Conservation (phyloP, 2,888 invertebrate species). For the Entomobrya proxima region DNA sequence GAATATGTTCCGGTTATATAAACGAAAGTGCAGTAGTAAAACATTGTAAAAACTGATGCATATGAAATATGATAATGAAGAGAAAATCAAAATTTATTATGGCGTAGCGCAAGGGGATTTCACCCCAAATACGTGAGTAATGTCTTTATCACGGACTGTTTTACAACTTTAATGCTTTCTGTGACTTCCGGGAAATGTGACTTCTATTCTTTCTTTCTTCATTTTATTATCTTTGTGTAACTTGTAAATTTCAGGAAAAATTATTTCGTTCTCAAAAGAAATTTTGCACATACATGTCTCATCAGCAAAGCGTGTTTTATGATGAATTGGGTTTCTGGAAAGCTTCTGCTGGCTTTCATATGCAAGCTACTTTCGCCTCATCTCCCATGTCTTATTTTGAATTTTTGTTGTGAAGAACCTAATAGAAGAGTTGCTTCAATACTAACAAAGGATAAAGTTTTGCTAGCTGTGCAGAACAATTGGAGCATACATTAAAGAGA, state of each 20-base stretch:
- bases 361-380: no score
- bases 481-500: no score
- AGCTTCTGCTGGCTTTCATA: no score
- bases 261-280: neutral
- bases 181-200: neutral
- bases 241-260: slow-evolving; percentile 16
- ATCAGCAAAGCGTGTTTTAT: no score
- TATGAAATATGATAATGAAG: neutral
- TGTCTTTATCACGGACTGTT: neutral
- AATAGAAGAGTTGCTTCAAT: no score
- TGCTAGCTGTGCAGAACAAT: no score
- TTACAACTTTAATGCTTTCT: neutral
- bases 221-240: neutral
- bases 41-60: neutral
- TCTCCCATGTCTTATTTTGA: no score
- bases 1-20: no score
- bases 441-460: no score
- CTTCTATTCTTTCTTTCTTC: neutral
- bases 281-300: no score
- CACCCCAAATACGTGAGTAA: neutral
- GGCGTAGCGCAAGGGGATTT: slow-evolving; percentile 42
- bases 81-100: slow-evolving; percentile 66
- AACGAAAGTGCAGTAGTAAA: neutral
- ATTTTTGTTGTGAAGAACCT: no score
- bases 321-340: no score